Percentiles rank a stretch among this genome's conserved stretches.
Conservation (phyloP, 92 coral and sea anemone genomes). For the Galaxea fascicularis region DNA sequence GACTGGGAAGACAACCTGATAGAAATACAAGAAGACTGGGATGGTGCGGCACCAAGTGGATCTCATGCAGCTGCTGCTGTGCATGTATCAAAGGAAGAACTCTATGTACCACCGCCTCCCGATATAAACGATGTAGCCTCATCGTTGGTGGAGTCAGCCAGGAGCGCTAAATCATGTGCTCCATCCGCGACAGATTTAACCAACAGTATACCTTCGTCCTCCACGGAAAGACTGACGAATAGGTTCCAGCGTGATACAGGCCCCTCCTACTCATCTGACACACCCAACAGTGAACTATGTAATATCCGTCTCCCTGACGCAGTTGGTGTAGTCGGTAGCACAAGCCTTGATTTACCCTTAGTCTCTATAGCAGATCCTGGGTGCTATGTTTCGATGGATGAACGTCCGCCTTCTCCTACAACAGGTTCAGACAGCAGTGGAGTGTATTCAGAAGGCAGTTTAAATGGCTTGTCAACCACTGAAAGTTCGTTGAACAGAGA, state of each 20-base stretch:
- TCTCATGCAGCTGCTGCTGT: background rate
- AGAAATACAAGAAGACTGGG: constrained; percentile 23
- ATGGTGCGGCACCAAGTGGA: background rate
- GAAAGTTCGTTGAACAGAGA: background rate
- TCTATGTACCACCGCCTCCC: constrained; percentile 51
- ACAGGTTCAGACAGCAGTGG: constrained; percentile 40
- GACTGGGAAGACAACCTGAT: constrained; percentile 39
- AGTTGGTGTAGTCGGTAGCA: background rate
- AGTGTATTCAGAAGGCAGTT: constrained; percentile 3
- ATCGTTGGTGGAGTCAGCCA: background rate
- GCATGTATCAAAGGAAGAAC: constrained; percentile 8
- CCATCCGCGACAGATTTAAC: background rate
- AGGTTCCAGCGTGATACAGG: background rate
- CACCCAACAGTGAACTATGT: background rate
- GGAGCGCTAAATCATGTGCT: background rate
- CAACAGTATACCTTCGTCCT: background rate
- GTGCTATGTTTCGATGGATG: background rate
- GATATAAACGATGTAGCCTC: background rate
- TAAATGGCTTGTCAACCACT: constrained; percentile 5
- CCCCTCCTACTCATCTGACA: background rate
- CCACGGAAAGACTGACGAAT: background rate
- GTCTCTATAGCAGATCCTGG: background rate
- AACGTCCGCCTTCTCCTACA: constrained; percentile 9
- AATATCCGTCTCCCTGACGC: background rate
- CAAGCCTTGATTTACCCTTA: background rate